Conservation (phyloP, 2,113 vertebrate species). For the Suricata suricatta region DNA sequence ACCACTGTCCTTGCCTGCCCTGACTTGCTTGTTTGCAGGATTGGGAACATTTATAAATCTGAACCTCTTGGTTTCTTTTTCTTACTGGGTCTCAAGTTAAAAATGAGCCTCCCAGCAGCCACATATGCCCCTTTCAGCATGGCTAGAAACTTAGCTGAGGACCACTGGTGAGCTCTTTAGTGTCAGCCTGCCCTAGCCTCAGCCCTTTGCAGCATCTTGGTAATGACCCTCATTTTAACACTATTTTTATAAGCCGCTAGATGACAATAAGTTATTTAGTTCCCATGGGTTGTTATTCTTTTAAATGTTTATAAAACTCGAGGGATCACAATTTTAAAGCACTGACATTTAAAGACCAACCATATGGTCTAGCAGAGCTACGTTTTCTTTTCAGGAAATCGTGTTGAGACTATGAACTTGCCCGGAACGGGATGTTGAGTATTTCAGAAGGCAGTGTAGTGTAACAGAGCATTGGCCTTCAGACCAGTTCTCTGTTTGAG, state of each 20-base stretch:
- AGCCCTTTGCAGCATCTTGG: background rate
- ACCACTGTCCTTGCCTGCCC: background rate
- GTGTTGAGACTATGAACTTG: background rate
- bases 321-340: background rate
- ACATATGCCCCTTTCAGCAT: background rate
- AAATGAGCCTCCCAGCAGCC: background rate
- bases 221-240: background rate
- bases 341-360: background rate
- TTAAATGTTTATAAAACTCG: slow-evolving; percentile 23
- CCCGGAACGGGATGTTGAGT: background rate
- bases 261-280: background rate
- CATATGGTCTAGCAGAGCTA: background rate
- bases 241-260: background rate
- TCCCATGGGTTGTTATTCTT: background rate
- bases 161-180: background rate
- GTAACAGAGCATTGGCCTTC: background rate
- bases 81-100: background rate
- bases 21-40: background rate
- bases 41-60: background rate
- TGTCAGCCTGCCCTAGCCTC: background rate
- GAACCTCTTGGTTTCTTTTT: background rate
- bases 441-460: background rate
- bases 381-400: background rate
- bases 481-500: slow-evolving; percentile 59
- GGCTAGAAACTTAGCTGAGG: background rate